phyloP scores from a whole-genome alignment of 2,113 vertebrate species.

The Dolichotis patagonum region DNA sequence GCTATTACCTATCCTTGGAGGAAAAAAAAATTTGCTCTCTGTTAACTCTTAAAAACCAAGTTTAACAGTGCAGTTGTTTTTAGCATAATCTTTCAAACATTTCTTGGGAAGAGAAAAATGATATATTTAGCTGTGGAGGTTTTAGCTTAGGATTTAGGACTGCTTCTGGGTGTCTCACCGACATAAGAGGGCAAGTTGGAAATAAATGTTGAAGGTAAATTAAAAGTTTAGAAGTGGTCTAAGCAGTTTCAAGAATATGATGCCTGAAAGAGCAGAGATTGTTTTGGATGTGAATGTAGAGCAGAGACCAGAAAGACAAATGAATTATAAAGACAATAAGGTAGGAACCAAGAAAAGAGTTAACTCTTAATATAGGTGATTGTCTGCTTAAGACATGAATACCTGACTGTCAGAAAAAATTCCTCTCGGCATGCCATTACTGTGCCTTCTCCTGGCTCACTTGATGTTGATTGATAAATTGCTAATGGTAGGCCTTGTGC shows the following conservation, averaged over 20 bases:
- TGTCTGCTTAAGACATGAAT: background rate
- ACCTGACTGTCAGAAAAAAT: background rate
- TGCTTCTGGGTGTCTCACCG: background rate
- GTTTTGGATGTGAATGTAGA: conserved; percentile 18
- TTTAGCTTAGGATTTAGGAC: background rate
- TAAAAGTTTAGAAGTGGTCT: conserved; percentile 35
- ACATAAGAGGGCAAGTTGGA: background rate
- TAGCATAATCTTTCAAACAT: background rate
- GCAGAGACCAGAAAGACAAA: conserved; percentile 51
- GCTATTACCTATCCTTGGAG: conserved; percentile 75
- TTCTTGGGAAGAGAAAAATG: conserved; percentile 45
- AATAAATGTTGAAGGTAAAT: background rate
- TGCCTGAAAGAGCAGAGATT: background rate
- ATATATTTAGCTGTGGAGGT: background rate
- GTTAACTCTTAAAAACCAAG: conserved; percentile 69
- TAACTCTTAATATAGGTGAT: background rate
- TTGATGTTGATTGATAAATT: background rate
- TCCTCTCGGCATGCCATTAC: background rate
- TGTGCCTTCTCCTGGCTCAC: background rate
- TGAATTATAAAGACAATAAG: conserved; percentile 30
- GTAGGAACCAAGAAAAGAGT: background rate
- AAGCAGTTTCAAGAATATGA: conserved; percentile 24
- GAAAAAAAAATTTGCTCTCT: conserved; percentile 63
- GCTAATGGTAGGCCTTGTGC: background rate
- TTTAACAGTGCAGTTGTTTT: conserved; percentile 67